These are phyloP conservation scores for Pterophyllum scalare DNA, from an alignment of 2,113 vertebrate species.

Conservation along the genomic window DNA sequence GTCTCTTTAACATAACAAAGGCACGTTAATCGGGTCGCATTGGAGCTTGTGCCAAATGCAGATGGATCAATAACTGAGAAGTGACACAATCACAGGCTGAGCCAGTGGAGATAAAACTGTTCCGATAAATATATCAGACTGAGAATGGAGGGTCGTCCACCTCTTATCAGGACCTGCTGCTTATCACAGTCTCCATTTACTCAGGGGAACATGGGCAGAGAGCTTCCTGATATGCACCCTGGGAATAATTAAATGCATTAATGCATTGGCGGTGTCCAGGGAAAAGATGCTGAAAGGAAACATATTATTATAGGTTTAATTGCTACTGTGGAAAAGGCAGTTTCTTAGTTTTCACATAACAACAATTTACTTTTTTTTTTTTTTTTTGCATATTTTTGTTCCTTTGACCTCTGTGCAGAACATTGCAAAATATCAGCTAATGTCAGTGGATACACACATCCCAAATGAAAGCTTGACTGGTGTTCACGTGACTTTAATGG, in stretches of 20 bases:
- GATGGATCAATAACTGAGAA: constrained; percentile 71
- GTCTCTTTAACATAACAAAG: constrained; percentile 45
- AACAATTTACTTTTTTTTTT: neutral
- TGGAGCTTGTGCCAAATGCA: constrained; percentile 52
- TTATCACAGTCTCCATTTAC: constrained; percentile 69
- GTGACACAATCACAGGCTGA: constrained; percentile 55
- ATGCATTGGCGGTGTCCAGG: constrained; percentile 1
- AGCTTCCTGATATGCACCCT: constrained; percentile 26
- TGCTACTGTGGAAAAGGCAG: neutral
- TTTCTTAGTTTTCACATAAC: neutral
- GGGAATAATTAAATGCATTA: constrained; percentile 39
- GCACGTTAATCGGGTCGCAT: neutral
- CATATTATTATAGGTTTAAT: neutral
- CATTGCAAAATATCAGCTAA: neutral
- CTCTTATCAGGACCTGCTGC: constrained; percentile 37
- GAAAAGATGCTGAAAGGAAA: neutral
- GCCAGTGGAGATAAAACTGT: constrained; percentile 60
- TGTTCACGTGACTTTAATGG: neutral
- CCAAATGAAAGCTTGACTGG: neutral
- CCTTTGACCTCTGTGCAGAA: neutral
- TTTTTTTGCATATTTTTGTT: neutral
- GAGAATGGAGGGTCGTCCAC: constrained; percentile 31
- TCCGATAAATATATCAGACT: constrained; percentile 32
- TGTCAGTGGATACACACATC: neutral
- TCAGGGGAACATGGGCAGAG: constrained; percentile 45